Percentiles rank a stretch among this genome's conserved stretches.
Evolutionary conservation across 2,797 vertebrate species (phyloP).

Genomic region (Xenops minutus): DNA sequence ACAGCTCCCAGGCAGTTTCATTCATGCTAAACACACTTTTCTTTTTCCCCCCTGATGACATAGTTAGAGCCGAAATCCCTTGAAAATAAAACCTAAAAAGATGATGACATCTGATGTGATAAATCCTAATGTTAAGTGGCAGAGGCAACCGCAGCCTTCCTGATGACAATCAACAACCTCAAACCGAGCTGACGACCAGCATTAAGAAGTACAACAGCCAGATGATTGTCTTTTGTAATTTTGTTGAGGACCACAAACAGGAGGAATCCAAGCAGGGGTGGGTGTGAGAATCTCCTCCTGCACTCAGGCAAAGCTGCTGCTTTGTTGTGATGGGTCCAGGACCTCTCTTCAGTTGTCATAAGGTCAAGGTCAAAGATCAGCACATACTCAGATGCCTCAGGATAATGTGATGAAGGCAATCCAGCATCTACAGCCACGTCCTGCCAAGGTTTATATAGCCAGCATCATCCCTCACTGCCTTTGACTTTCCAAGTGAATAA

Average conservation of each 20-base stretch:
- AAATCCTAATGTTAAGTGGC: slow-evolving; percentile 59
- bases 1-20: slow-evolving; percentile 17
- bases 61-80: slow-evolving; percentile 4
- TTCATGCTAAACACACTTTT: slow-evolving; percentile 10
- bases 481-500: slow-evolving; percentile 42
- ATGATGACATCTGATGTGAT: slow-evolving; percentile 51
- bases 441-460: background rate
- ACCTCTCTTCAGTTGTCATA: background rate
- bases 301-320: background rate
- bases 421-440: background rate
- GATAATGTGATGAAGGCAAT: background rate
- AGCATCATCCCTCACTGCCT: background rate
- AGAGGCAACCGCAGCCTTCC: slow-evolving; percentile 23
- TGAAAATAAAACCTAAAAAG: slow-evolving; percentile 23
- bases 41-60: background rate
- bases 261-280: background rate
- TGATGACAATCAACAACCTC: slow-evolving; percentile 46
- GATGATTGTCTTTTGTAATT: slow-evolving; percentile 40
- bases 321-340: background rate
- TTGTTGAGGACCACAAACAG: background rate
- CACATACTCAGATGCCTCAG: background rate
- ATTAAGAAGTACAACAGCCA: slow-evolving; percentile 42
- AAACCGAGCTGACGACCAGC: slow-evolving; percentile 19
- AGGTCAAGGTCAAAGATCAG: slow-evolving; percentile 17
- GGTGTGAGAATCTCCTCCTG: background rate